phyloP scores from a whole-genome alignment of 1,140 invertebrate genomes.

The Diorhabda elongata region DNA sequence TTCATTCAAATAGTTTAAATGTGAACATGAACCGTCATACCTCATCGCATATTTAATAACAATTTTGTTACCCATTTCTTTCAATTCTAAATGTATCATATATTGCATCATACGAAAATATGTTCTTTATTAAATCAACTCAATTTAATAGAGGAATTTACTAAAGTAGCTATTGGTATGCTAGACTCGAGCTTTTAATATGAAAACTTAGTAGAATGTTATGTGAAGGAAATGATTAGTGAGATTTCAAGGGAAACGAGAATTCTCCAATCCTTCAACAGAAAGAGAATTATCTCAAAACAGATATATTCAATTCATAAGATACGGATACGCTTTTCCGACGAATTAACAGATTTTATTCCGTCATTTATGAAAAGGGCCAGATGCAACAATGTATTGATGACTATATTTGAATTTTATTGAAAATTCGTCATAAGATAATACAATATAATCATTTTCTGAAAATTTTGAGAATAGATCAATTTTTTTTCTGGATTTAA shows the following conservation, averaged over 20 bases:
- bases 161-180: not conserved
- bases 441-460: too few species aligned
- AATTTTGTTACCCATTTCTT: too few species aligned
- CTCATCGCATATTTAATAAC: too few species aligned
- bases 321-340: not conserved
- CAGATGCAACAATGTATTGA: too few species aligned
- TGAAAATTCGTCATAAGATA: too few species aligned
- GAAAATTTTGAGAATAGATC: too few species aligned
- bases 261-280: not conserved
- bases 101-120: not conserved
- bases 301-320: conserved; percentile 1
- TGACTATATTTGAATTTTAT: too few species aligned
- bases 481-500: too few species aligned
- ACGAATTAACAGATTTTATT: conserved; percentile 1
- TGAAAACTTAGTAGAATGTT: not conserved
- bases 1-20: too few species aligned
- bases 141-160: not conserved
- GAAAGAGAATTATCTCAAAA: not conserved
- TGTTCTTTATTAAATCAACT: not conserved
- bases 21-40: too few species aligned
- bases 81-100: too few species aligned
- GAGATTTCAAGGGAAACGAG: not conserved
- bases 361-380: not conserved
- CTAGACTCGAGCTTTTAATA: not conserved
- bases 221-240: conserved; percentile 2